A percentile compares a stretch with the other conserved stretches of the same genome.
These are phyloP conservation scores for Polymixis flavicincta DNA, from an alignment of 2,888 invertebrate species.

Conservation along the genomic window DNA sequence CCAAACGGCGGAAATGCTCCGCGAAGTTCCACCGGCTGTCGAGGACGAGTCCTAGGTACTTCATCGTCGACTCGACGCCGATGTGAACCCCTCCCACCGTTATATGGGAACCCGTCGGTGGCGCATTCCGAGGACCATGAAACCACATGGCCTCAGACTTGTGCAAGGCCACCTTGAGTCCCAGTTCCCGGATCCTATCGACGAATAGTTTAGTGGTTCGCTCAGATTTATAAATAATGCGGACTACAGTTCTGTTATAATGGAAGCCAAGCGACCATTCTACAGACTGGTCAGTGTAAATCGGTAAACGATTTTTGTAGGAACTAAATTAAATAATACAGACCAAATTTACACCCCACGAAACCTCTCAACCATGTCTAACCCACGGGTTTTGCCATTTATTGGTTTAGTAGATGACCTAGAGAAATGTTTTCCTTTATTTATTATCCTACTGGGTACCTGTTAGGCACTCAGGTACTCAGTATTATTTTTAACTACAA, in stretches of 20 bases:
- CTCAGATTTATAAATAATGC: neutral
- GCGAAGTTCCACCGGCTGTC: no score
- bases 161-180: no score
- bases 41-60: no score
- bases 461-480: neutral
- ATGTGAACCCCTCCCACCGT: no score
- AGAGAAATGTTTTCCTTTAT: neutral
- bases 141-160: no score
- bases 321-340: neutral
- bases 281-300: neutral
- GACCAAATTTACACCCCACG: neutral
- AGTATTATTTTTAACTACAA: neutral
- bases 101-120: no score
- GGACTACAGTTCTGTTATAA: neutral
- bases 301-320: neutral
- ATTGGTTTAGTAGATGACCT: neutral
- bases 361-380: neutral
- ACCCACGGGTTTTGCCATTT: neutral
- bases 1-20: no score
- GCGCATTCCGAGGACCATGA: no score
- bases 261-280: neutral
- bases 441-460: neutral
- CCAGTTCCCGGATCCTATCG: no score
- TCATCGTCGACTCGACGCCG: no score
- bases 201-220: no score